A percentile compares a stretch with the other conserved stretches of the same genome.
Conservation (phyloP, 1,140 invertebrate species). For the Melitaea cinxia region DNA sequence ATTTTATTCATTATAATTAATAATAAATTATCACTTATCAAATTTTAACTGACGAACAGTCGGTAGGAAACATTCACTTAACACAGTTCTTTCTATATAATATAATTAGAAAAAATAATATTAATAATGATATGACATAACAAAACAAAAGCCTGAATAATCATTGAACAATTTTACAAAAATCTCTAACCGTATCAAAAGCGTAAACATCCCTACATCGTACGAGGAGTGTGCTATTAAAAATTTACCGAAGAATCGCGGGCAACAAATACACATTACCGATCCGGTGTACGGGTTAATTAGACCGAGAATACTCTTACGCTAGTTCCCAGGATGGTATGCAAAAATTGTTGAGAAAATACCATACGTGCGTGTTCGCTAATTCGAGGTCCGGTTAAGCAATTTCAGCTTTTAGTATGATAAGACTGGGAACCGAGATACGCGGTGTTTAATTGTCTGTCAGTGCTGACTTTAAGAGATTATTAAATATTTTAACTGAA, state of each 20-base stretch:
- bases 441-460: slow-evolving; percentile 28
- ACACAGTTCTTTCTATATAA: too few species aligned
- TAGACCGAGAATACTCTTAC: slow-evolving; percentile 43
- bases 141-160: neutral
- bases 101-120: too few species aligned
- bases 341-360: slow-evolving; percentile 75
- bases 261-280: slow-evolving; percentile 45
- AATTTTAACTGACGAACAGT: too few species aligned
- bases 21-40: too few species aligned
- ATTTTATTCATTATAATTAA: too few species aligned
- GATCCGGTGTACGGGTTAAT: slow-evolving; percentile 51
- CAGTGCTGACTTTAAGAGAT: slow-evolving; percentile 1
- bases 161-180: neutral
- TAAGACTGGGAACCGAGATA: slow-evolving; percentile 36
- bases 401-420: slow-evolving; percentile 64
- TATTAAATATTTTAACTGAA: neutral
- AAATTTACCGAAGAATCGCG: slow-evolving; percentile 37
- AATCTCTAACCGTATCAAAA: slow-evolving; percentile 21
- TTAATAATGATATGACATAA: neutral
- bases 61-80: too few species aligned
- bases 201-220: slow-evolving; percentile 29
- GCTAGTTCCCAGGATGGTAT: slow-evolving; percentile 70
- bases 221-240: slow-evolving; percentile 28
- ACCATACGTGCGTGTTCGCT: slow-evolving; percentile 61
- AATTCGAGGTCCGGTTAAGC: slow-evolving; percentile 49